Evolutionary conservation across 2,113 vertebrate species (phyloP), one percentile per base, ranked within the genome.

Genomic region (Dermatemys mawii): DNA sequence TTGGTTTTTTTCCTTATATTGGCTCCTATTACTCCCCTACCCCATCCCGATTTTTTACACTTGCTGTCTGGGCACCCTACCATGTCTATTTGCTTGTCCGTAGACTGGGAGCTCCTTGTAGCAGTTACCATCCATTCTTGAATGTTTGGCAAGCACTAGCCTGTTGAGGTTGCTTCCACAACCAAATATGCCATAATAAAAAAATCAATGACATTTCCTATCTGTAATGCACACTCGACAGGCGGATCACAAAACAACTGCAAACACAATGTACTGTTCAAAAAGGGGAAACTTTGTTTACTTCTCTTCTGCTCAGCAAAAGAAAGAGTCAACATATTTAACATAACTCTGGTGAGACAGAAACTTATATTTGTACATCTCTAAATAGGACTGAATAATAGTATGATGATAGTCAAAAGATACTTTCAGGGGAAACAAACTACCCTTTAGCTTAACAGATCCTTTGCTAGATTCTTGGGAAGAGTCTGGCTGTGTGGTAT

Each of bases 391-490:
- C 22, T 82, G 51, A 90, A 79, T 60, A 48, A 7, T 81, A 83
- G 82, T 8, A 83, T 51, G 14, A 29, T 87, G 27, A 26, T 1
- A 13, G 79, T 88, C 55, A 84, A 78, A 84, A 78, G 24, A 70
- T 86, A 63, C 50, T 90, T 95, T 84, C 79, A 78, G 49, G 87
- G 78, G 76, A 60, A 48, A 84, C 54, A 83, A 60, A 48, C 19
- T 46, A 17, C 60, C 16, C 53, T 90, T 60, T 35, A 82, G 90
- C 54, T 92, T 88, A 86, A 81, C 83, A 91, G 80, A 50, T 22
- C 83, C 46, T 81, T 92, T 96, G 87, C 73, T 86, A 63, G 87
- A 84, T 35, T 79, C 50, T 38, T 93, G 87, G 76, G 95, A 35
- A 92, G 92, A 5, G 81, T 88, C 63, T 38, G n/a, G 16, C 17